These are phyloP conservation scores for Schlechtendalia chinensis DNA, from an alignment of 1,140 invertebrate species.

Conservation along the genomic window DNA sequence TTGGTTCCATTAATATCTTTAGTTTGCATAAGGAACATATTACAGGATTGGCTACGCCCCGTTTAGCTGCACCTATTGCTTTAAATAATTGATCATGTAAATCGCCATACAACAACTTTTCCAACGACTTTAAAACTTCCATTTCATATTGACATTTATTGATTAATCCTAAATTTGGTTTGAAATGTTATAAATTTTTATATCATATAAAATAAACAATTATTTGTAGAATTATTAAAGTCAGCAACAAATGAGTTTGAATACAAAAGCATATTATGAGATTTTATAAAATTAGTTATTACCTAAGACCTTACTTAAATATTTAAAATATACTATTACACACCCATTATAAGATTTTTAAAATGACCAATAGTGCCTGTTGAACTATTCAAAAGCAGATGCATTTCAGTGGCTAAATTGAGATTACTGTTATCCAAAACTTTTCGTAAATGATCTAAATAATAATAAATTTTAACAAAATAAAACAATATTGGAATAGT, in stretches of 20 bases:
- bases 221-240: neutral
- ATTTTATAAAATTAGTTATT: neutral
- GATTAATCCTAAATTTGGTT: conserved; percentile 53
- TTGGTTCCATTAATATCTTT: conserved; percentile 29
- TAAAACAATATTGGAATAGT: neutral
- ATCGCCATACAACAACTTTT: conserved; percentile 52
- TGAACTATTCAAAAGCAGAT: conserved; percentile 54
- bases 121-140: conserved; percentile 52
- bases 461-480: neutral
- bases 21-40: conserved; percentile 52
- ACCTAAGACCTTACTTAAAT: neutral
- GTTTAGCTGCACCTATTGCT: conserved; percentile 49
- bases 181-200: neutral
- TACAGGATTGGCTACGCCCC: conserved; percentile 51
- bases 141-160: conserved; percentile 54
- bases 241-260: too few species aligned
- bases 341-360: conserved; percentile 54
- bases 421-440: conserved; percentile 54
- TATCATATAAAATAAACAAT: neutral
- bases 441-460: conserved; percentile 51
- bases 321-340: conserved; percentile 6
- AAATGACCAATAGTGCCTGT: conserved; percentile 54
- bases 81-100: conserved; percentile 52
- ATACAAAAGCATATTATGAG: neutral
- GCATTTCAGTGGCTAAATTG: conserved; percentile 54